Evolutionary conservation across 2,797 vertebrate genomes (phyloP).

Genomic region (Choloepus didactylus): DNA sequence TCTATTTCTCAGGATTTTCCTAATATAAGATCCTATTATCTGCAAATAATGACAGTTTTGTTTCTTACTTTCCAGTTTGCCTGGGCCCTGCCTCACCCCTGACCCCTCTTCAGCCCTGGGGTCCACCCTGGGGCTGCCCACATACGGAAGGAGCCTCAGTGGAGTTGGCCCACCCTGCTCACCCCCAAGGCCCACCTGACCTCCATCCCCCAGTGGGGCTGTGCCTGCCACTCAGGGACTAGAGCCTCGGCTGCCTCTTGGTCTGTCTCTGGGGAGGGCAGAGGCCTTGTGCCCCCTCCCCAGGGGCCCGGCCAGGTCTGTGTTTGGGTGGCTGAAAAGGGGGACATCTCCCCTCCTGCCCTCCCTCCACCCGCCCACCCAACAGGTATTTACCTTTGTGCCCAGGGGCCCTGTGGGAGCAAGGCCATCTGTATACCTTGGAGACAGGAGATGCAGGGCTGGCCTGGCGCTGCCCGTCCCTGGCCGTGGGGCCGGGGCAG

Average conservation of each 20-base stretch:
- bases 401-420: background rate
- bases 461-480: background rate
- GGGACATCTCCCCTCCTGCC: background rate
- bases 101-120: fast-evolving
- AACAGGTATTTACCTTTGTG: fast-evolving
- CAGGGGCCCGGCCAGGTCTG: background rate
- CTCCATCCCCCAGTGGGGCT: background rate
- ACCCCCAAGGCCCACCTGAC: background rate
- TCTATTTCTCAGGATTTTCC: no score
- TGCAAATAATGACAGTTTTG: no score
- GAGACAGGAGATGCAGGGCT: background rate
- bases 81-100: no score
- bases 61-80: no score
- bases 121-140: background rate
- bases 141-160: no score
- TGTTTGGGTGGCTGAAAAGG: background rate
- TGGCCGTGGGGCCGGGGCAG: background rate
- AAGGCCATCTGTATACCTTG: background rate
- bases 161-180: background rate
- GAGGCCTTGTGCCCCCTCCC: background rate
- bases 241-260: no score
- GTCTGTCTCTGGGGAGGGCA: background rate
- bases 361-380: fast-evolving
- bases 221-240: background rate
- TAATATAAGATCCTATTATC: no score